Conservation (phyloP, 2,113 vertebrate species). For the Pygoscelis antarcticus region DNA sequence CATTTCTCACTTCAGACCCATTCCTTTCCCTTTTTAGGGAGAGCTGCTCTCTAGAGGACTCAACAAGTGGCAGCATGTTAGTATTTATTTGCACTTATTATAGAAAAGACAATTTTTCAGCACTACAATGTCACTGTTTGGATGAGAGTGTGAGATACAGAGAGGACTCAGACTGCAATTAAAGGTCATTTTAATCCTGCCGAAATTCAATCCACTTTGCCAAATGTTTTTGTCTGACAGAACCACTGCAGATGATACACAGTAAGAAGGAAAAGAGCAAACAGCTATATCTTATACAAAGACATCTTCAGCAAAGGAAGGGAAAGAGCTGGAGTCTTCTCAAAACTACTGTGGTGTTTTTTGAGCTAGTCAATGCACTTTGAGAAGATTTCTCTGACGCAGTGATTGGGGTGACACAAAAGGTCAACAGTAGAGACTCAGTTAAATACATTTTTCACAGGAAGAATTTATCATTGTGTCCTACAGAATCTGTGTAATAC, state of each 20-base stretch:
- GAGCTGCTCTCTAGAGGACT: neutral
- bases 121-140: neutral
- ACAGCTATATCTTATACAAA: neutral
- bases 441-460: neutral
- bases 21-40: conserved; percentile 27
- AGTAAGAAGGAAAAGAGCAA: neutral
- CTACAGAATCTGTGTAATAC: neutral
- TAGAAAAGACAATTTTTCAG: neutral
- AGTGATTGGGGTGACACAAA: neutral
- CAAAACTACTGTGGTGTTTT: neutral
- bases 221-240: neutral
- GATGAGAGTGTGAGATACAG: neutral
- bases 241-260: neutral
- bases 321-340: neutral
- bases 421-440: neutral
- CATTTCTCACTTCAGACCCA: neutral
- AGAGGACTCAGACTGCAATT: neutral
- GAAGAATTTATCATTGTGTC: neutral
- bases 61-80: neutral
- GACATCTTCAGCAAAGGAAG: neutral
- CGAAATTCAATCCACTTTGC: neutral
- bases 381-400: neutral
- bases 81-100: neutral
- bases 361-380: neutral
- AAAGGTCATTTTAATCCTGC: neutral